A percentile compares a stretch with the other conserved stretches of the same genome.
Evolutionary conservation across 2,888 invertebrate genomes (phyloP).

Genomic region (Taenaris catops): DNA sequence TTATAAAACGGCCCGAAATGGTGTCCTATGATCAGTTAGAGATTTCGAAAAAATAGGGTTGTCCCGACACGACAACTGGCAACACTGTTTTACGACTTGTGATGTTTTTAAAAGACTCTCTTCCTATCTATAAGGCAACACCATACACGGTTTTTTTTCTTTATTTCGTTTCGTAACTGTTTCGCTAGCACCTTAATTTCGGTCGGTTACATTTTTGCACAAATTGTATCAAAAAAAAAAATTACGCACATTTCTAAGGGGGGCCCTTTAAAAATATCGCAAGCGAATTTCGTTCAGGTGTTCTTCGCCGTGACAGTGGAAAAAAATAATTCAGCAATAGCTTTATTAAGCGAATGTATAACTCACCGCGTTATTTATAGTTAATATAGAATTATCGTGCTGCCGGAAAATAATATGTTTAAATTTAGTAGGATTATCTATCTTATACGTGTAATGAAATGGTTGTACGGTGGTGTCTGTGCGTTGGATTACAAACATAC

Average conservation of each 20-base stretch:
- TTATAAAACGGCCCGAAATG: too few species aligned
- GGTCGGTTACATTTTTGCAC: conserved; percentile 19
- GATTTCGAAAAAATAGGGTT: neutral
- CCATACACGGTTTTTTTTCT: conserved; percentile 14
- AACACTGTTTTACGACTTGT: conserved; percentile 34
- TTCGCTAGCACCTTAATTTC: conserved; percentile 24
- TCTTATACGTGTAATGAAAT: conserved; percentile 20
- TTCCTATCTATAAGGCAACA: conserved; percentile 16
- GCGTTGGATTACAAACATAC: neutral
- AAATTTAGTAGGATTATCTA: conserved; percentile 42
- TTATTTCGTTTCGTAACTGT: conserved; percentile 17
- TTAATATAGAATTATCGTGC: conserved; percentile 49
- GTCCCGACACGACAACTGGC: conserved; percentile 4
- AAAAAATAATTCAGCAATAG: conserved; percentile 43
- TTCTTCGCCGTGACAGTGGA: conserved; percentile 31
- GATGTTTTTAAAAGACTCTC: conserved; percentile 52
- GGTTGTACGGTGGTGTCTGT: conserved; percentile 6
- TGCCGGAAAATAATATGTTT: conserved; percentile 42
- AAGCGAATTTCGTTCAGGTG: conserved; percentile 31
- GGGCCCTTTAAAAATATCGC: conserved; percentile 53
- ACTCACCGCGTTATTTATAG: conserved; percentile 63
- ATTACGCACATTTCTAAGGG: conserved; percentile 41
- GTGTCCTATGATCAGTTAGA: too few species aligned
- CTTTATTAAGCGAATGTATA: conserved; percentile 52
- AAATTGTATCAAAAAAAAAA: conserved; percentile 29